phyloP scores from a whole-genome alignment of 2,888 invertebrate species.

The Hirtodrosophila histrioides region DNA sequence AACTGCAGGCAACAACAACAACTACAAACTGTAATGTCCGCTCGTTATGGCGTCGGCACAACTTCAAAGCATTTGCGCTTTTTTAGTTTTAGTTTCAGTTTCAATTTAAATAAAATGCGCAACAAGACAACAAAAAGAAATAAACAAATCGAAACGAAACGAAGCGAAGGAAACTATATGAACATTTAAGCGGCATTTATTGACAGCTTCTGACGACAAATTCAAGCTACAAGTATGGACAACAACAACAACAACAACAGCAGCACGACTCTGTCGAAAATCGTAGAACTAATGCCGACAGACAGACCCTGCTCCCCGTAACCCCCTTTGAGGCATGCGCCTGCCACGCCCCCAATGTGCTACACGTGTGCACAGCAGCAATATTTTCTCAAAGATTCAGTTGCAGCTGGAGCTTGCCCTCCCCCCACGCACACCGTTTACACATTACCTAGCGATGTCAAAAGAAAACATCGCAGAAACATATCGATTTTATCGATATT shows the following conservation, averaged over 20 bases:
- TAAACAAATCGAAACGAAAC: conserved; percentile 26
- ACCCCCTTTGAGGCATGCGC: too few species aligned
- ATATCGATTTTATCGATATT: too few species aligned
- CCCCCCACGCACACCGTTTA: too few species aligned
- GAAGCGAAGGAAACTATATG: conserved; percentile 29
- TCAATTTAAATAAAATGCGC: conserved; percentile 66
- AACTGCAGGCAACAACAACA: conserved; percentile 28
- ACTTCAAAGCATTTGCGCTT: conserved; percentile 62
- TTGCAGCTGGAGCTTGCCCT: too few species aligned
- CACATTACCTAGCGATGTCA: too few species aligned
- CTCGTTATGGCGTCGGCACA: conserved; percentile 69
- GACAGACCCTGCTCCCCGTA: not conserved
- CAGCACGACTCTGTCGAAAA: conserved; percentile 30
- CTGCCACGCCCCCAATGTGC: conserved; percentile 18
- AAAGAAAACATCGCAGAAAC: too few species aligned
- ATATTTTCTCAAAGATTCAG: too few species aligned
- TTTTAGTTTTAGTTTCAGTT: conserved; percentile 47
- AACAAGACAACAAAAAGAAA: conserved; percentile 39
- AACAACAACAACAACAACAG: conserved; percentile 30
- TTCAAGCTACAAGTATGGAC: conserved; percentile 35
- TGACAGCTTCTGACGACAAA: conserved; percentile 32
- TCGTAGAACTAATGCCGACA: conserved; percentile 19
- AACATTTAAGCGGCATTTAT: conserved; percentile 29
- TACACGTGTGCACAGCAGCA: conserved; percentile 6
- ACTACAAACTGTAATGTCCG: conserved; percentile 52